Conservation (phyloP, 2,113 vertebrate species). For the Pygoscelis antarcticus region DNA sequence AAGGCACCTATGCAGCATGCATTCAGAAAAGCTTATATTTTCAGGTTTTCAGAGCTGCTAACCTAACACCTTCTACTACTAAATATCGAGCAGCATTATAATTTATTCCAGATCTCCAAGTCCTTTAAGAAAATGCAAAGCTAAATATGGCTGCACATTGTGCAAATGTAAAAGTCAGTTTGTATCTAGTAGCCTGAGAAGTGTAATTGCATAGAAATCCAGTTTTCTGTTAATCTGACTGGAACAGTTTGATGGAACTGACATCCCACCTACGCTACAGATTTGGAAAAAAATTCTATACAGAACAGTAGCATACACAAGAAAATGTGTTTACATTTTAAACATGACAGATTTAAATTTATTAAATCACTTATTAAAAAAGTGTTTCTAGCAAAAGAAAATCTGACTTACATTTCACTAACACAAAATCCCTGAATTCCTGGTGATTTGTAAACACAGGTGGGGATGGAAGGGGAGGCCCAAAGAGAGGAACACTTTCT, state of each 20-base stretch:
- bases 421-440: constrained; percentile 99
- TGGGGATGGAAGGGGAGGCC: constrained; percentile 92
- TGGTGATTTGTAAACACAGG: constrained; percentile 98
- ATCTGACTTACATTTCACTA: constrained; percentile 92
- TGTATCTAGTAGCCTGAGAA: neutral
- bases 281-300: neutral
- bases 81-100: neutral
- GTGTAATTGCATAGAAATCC: neutral
- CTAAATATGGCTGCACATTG: neutral
- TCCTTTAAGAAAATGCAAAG: neutral
- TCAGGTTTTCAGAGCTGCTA: neutral
- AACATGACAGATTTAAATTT: neutral
- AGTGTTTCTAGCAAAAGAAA: neutral
- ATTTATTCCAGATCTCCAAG: neutral
- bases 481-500: constrained; percentile 97
- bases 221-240: neutral
- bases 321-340: neutral
- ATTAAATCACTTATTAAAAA: neutral
- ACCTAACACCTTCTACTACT: neutral
- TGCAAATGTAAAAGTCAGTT: neutral
- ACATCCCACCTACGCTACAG: neutral
- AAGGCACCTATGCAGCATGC: neutral
- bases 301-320: neutral
- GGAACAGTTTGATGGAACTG: neutral
- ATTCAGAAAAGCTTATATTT: neutral